Base-by-base conservation (phyloP, 2,113 vertebrate genomes). In the Forbesichthys agassizii region DNA sequence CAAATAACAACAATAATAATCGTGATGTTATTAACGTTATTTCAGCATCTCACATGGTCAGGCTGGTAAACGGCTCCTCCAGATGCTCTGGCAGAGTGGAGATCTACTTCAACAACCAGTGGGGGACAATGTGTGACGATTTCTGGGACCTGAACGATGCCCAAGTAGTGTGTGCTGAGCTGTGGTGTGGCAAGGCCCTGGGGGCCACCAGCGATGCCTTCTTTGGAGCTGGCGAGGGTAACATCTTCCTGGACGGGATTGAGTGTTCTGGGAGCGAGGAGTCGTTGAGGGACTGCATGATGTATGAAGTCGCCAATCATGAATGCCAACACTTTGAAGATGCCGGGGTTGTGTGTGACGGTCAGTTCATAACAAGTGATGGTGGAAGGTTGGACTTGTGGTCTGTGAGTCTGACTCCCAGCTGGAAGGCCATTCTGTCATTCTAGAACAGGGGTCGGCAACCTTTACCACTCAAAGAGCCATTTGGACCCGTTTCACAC, bases 81-180 rank as follows among this genome's bases (percentile, higher is more conserved):
- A 42, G 36, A 4, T 42, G 36, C 36, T 42, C 36, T 42, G 90
- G 88, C 14, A 80, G 88, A 0, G 84, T 91, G 75, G 90, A 91
- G 68, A 81, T 91, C 68, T 86, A 82, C 69, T 79, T 86, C 48
- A 11, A 48, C 0, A 89, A 87, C 52, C 64, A 52, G 56, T 90
- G 90, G 90, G 90, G 90, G 11, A 90, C 88, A 0, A 86, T 91
- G 71, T 91, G 90, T 10, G 90, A 88, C 52, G 83, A 88, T 60
- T 1, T 64, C 56, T 91, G 87, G 85, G 77, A 86, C 58, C 64
- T 86, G 4, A 13, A 1, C 0, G 86, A 84, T 0, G 89, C 90
- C 33, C 16, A 4, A 0, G 87, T 91, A 0, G 83, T 90, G 27
- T 91, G 90, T 71, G 73, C 69, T 0, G 70, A 85, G n/a, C 81